Evolutionary conservation across 1,140 invertebrate genomes (phyloP).

Genomic region (Luehdorfia chinensis): DNA sequence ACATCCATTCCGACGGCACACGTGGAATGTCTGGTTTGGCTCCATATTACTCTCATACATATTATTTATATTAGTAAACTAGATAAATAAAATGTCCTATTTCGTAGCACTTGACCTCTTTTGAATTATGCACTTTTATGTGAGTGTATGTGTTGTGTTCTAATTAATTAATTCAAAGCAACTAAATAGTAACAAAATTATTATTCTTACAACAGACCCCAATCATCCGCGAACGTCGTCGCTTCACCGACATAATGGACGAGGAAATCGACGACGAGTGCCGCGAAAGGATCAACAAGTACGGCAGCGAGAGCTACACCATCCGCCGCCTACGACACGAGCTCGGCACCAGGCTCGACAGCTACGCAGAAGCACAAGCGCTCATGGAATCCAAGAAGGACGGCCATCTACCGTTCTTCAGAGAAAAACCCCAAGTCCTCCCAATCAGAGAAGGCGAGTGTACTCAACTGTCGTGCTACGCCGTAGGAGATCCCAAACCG

Average conservation of each 20-base stretch:
- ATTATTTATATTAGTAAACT: no score
- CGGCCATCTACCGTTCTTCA: constrained; percentile 87
- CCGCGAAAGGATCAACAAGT: constrained; percentile 87
- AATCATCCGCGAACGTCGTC: constrained; percentile 90
- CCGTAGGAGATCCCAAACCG: constrained; percentile 93
- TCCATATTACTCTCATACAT: no score
- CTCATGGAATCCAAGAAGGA: constrained; percentile 88
- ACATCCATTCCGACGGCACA: no score
- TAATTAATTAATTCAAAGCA: no score
- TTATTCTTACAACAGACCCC: constrained; percentile 80
- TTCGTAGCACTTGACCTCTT: no score
- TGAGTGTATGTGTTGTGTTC: no score
- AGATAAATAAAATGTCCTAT: no score
- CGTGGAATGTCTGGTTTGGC: no score
- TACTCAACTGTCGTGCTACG: constrained; percentile 88
- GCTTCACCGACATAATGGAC: constrained; percentile 97
- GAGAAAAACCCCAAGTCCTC: constrained; percentile 87
- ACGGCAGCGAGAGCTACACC: constrained; percentile 84
- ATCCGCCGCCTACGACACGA: constrained; percentile 88
- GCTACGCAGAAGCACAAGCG: constrained; percentile 90
- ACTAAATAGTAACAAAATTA: no score
- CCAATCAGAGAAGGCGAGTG: constrained; percentile 88
- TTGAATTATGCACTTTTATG: no score
- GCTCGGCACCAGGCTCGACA: constrained; percentile 86
- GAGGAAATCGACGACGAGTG: constrained; percentile 96